These are phyloP conservation scores for Euzophera pinguis DNA, from an alignment of 2,888 invertebrate genomes.

Conservation along the genomic window DNA sequence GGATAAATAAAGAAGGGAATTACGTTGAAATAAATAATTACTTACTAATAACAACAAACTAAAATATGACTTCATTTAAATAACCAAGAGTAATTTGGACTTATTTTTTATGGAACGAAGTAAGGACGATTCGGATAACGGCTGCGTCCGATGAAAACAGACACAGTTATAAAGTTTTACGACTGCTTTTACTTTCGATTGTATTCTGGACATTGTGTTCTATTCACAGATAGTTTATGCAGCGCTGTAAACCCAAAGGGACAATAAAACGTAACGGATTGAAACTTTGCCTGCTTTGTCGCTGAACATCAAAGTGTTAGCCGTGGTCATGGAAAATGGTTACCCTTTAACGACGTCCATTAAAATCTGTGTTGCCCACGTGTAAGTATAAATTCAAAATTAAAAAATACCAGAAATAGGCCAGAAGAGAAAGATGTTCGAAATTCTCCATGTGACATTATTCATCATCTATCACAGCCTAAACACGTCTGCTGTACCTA, in stretches of 20 bases:
- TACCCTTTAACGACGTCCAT: not conserved
- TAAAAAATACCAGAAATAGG: no score
- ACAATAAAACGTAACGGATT: conserved; percentile 7
- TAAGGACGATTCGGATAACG: conserved; percentile 2
- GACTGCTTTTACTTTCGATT: not conserved
- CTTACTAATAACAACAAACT: no score
- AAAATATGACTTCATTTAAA: no score
- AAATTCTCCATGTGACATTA: no score
- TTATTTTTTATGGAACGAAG: not conserved
- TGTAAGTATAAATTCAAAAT: no score
- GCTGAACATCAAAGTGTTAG: not conserved
- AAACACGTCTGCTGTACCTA: no score
- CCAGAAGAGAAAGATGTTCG: no score
- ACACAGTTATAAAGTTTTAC: conserved; percentile 3
- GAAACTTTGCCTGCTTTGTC: not conserved
- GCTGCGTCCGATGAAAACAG: not conserved
- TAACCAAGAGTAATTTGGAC: no score
- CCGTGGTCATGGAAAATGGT: not conserved
- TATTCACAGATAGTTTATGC: not conserved
- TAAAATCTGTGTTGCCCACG: no score
- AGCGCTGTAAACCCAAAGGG: not conserved
- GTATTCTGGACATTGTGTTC: not conserved
- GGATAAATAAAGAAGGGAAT: no score
- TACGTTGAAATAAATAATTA: no score
- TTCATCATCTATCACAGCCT: no score